Evolutionary conservation across 2,113 vertebrate species (phyloP), one percentile per base, ranked within the genome.

Genomic region (Microtus montanus): DNA sequence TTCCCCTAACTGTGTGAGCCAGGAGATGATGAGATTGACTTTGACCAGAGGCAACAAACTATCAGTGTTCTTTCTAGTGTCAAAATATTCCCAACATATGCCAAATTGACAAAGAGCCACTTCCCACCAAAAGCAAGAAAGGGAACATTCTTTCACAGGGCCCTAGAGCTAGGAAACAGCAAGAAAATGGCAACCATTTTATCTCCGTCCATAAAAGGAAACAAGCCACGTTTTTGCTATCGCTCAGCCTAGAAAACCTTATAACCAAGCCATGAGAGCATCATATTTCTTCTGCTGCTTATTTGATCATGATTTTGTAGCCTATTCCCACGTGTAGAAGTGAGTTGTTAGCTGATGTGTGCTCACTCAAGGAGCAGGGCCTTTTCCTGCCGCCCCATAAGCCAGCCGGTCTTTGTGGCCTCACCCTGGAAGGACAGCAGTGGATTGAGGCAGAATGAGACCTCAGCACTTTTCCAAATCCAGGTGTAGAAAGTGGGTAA

Each of bases 101-200:
- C 66, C 88, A 77, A 85, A 90, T 85, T 3, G 0, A 96, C 90
- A 86, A 87, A 82, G 22, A 89, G 78, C 66, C 8, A 84, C 84
- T 89, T 97, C 85, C 88, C 94, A 95, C 77, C 66, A 89, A 95
- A 77, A 90, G 47, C 89, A 88, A 96, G 47, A 71, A 35, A 74
- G 58, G 54, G 92, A 90, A 49, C 73, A 90, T 93, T 93, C 78
- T 93, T 94, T 95, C 86, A 58, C 68, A 93, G 86, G 38, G 52
- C 6, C 47, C 63, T 86, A 74, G 68, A 68, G 47, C 94, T 92
- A 96, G 88, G 87, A 93, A 96, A 74, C 6, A 80, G 52, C 35
- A 93, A 93, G 66, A 96, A 95, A 96, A 96, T 94, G 35, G 73
- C 47, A 63, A 87, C 77, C 92, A 74, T 89, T 93, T 95, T 89